Evolutionary conservation across 2,888 invertebrate species (phyloP).

Genomic region (Limnephilus rhombicus): DNA sequence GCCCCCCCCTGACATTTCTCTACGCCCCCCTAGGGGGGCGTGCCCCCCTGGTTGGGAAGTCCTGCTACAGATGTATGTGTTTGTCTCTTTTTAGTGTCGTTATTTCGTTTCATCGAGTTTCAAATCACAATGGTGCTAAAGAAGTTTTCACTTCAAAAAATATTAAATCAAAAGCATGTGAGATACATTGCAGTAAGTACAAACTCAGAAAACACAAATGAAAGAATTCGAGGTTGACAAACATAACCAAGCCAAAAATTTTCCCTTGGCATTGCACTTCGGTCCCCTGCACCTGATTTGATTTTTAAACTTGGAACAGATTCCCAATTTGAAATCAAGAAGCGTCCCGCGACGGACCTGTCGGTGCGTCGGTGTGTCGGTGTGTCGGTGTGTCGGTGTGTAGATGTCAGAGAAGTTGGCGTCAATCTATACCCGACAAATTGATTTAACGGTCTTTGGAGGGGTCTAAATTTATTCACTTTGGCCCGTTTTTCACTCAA

Average conservation of each 20-base stretch:
- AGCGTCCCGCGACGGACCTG: constrained; percentile 13
- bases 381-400: too few species aligned
- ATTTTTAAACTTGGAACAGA: constrained; percentile 8
- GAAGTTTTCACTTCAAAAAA: too few species aligned
- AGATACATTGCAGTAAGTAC: too few species aligned
- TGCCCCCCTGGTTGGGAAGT: too few species aligned
- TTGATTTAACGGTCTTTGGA: constrained; percentile 54
- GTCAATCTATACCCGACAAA: constrained; percentile 19
- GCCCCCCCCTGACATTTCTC: too few species aligned
- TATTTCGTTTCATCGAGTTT: too few species aligned
- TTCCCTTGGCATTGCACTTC: background rate
- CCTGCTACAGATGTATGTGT: too few species aligned
- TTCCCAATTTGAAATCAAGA: constrained; percentile 30
- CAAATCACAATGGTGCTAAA: too few species aligned
- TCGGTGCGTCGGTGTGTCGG: background rate
- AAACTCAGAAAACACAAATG: background rate
- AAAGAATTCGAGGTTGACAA: background rate
- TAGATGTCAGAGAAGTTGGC: background rate
- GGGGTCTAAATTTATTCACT: constrained; percentile 23
- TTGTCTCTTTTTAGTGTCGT: too few species aligned
- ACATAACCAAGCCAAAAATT: background rate
- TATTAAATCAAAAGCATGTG: too few species aligned
- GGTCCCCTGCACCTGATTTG: background rate
- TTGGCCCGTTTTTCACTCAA: background rate
- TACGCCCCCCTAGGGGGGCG: too few species aligned